Conservation (phyloP, 2,113 vertebrate species). For the Fregata magnificens region DNA sequence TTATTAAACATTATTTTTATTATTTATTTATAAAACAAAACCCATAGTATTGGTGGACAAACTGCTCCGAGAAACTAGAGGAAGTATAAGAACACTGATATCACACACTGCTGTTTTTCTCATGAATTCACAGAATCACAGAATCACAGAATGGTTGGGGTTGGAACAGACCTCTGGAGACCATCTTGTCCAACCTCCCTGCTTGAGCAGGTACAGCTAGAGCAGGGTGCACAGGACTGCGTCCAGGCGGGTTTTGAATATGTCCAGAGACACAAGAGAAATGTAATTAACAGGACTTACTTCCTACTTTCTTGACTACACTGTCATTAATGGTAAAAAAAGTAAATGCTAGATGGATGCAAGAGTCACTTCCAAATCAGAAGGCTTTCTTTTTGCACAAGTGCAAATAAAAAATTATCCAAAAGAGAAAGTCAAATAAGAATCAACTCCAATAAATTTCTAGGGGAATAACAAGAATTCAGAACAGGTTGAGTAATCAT, state of each 20-base stretch:
- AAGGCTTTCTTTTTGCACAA: background rate
- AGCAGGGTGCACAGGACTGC: too few species aligned
- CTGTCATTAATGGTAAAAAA: background rate
- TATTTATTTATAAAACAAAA: background rate
- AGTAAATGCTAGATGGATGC: background rate
- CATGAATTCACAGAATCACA: background rate
- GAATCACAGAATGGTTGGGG: too few species aligned
- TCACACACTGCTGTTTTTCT: background rate
- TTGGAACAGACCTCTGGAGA: too few species aligned
- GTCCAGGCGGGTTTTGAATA: too few species aligned
- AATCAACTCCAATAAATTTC: background rate
- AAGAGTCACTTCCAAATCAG: background rate
- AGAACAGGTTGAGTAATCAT: background rate
- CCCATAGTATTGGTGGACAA: background rate
- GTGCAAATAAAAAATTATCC: background rate
- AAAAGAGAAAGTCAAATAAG: background rate
- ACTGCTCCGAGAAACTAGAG: background rate
- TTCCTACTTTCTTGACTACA: background rate
- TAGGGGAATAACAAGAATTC: background rate
- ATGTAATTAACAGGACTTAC: background rate
- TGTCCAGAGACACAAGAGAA: background rate
- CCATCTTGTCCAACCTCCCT: too few species aligned
- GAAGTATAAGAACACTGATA: background rate
- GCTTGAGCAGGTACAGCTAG: too few species aligned
- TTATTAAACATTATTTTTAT: background rate